A percentile compares a stretch with the other conserved stretches of the same genome.
Evolutionary conservation across 2,113 vertebrate species (phyloP).

Genomic region (Picathartes gymnocephalus): DNA sequence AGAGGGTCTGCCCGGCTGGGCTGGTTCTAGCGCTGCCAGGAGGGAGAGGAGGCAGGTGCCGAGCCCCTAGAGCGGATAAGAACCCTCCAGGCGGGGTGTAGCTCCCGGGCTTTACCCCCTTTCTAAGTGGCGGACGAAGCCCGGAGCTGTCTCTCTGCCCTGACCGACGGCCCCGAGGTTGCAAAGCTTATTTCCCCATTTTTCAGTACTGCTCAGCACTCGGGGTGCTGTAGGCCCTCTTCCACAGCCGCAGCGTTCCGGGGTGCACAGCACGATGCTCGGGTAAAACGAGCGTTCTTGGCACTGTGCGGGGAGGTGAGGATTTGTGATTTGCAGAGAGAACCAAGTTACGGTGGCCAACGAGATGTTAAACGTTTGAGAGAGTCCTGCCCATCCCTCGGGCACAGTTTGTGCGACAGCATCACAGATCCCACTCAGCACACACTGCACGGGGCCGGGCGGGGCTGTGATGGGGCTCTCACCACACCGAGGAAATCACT

Average conservation of each 20-base stretch:
- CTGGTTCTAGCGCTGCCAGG: background rate
- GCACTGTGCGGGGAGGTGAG: background rate
- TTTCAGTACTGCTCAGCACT: background rate
- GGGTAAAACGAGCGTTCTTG: background rate
- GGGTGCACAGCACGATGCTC: background rate
- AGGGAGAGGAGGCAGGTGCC: background rate
- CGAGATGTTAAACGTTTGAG: fast-evolving
- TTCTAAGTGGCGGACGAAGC: background rate
- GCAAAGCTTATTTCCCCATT: background rate
- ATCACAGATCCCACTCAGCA: background rate
- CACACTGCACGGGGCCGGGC: background rate
- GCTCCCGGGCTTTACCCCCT: background rate
- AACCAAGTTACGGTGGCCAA: background rate
- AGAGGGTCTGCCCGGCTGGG: background rate
- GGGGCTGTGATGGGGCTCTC: background rate
- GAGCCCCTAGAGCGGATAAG: background rate
- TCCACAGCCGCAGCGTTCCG: background rate
- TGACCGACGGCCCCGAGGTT: background rate
- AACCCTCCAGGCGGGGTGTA: background rate
- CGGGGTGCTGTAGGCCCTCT: too few relatives aligned
- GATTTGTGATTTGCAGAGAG: background rate
- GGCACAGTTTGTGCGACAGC: background rate
- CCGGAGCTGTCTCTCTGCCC: background rate
- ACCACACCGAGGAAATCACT: background rate
- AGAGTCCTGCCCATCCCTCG: background rate